Evolutionary conservation across 64 coral and sea anemone species (phyloP), one percentile per base, ranked within the genome.

Genomic region (Actinia equina): DNA sequence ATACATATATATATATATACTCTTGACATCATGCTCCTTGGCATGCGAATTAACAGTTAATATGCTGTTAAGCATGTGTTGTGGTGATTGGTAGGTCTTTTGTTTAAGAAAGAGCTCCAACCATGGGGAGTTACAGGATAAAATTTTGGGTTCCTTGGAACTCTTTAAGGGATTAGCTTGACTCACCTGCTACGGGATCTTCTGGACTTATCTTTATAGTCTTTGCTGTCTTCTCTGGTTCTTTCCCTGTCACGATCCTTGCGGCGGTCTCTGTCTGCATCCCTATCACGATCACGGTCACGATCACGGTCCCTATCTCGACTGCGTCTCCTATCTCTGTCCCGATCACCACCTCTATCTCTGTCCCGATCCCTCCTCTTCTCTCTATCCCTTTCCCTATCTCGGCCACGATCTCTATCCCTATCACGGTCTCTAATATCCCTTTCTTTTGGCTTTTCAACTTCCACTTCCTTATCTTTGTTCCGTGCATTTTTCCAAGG

Each of bases 181-280:
- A 95, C 94, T 96, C 94, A 96, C 94, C 94, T 96, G 88, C 91
- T 96, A 45, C 71, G 85, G 59, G 84, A 87, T 53, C 91, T 86
- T 17, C 85, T 83, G 91, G 94, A 96, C 94, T 96, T 96, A 96
- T 96, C 94, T 96, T 65, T 96, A 61, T 96, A 83, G 52, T 86
- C 94, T 56, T 17, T 7, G 54, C 80, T 77, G 67, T 87, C 69
- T 83, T 81, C 94, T 65, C 20, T 3, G 54, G 64, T 77, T 44
- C 62, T 80, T 76, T 76, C 83, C 19, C 89, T 52, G 51, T 91
- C 93, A 0, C 89, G 25, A 61, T 85, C 85, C 7, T 86, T 60
- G 17, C 63, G 79, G 18, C 93, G 43, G 22, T 90, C 88, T 23
- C 86, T 74, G 44, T 85, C 93, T 53, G 80, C 62, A 57, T 91